These are phyloP conservation scores for Prochilodus magdalenae DNA, from an alignment of 2,113 vertebrate genomes.

Conservation along the genomic window DNA sequence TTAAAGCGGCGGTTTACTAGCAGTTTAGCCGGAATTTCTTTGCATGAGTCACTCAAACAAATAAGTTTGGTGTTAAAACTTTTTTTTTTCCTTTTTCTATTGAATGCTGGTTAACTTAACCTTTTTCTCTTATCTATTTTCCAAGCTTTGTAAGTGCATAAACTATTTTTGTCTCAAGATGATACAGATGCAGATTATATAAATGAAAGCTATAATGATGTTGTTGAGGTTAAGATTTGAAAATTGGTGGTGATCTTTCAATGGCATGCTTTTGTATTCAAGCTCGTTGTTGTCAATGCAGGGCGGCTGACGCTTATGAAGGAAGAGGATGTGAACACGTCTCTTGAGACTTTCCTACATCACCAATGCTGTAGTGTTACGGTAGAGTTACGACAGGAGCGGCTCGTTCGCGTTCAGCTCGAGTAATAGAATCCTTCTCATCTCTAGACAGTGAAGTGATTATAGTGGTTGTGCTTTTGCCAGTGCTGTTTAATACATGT, in stretches of 20 bases:
- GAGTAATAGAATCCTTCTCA: neutral
- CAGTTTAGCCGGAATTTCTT: slow-evolving; percentile 68
- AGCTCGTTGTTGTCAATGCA: slow-evolving; percentile 72
- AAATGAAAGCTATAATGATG: slow-evolving; percentile 55
- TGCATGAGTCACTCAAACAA: slow-evolving; percentile 76
- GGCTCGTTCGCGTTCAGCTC: neutral
- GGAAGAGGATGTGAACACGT: neutral
- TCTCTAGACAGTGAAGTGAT: slow-evolving; percentile 11
- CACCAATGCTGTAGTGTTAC: neutral
- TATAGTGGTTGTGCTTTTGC: slow-evolving; percentile 28
- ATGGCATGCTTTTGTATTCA: slow-evolving; percentile 70
- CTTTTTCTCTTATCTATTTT: slow-evolving; percentile 71
- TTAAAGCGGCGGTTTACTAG: slow-evolving; percentile 66
- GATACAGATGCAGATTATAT: slow-evolving; percentile 64
- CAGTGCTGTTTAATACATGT: slow-evolving; percentile 18
- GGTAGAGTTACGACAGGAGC: neutral
- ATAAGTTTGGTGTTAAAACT: slow-evolving; percentile 65
- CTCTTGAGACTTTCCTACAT: neutral
- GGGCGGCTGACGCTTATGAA: slow-evolving; percentile 44
- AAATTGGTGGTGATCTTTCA: slow-evolving; percentile 59
- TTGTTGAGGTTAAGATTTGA: slow-evolving; percentile 52
- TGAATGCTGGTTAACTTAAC: slow-evolving; percentile 73
- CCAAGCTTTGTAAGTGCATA: slow-evolving; percentile 77
- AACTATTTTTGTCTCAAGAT: slow-evolving; percentile 76
- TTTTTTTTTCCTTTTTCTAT: slow-evolving; percentile 68